Evolutionary conservation across 2,797 vertebrate genomes (phyloP).

Genomic region (Phalanger gymnotis): DNA sequence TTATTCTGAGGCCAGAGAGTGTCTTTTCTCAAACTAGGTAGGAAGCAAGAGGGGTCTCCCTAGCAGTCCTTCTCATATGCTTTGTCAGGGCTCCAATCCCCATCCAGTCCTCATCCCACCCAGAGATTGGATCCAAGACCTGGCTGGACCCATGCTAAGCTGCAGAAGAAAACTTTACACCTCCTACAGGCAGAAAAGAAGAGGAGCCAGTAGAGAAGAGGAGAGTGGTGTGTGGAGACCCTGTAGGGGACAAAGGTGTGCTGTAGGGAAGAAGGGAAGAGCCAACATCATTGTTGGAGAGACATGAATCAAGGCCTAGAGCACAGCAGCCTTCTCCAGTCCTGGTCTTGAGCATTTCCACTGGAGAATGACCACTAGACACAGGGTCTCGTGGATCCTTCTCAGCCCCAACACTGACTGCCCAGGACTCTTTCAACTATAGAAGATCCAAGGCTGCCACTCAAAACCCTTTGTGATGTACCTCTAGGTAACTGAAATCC

Average conservation of each 20-base stretch:
- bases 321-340: not conserved
- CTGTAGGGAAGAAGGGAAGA: not conserved
- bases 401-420: not conserved
- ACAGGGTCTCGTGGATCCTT: not conserved
- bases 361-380: not conserved
- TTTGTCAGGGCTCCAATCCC: not conserved
- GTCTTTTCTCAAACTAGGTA: not conserved
- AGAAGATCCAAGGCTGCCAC: not conserved
- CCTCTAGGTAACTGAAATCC: not conserved
- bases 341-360: not conserved
- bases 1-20: not conserved
- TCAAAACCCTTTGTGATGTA: not conserved
- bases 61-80: not conserved
- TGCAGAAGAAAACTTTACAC: constrained; percentile 27
- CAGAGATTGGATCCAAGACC: not conserved
- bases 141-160: not conserved
- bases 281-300: not conserved
- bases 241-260: not conserved
- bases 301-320: constrained; percentile 2
- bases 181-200: not conserved
- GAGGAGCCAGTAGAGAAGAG: not conserved
- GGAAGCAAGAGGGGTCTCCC: not conserved
- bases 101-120: not conserved
- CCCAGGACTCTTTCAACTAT: not conserved
- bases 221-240: constrained; percentile 39